Evolutionary conservation across 2,113 vertebrate species (phyloP), one percentile per base, ranked within the genome.

Genomic region (Tetraodon nigroviridis): DNA sequence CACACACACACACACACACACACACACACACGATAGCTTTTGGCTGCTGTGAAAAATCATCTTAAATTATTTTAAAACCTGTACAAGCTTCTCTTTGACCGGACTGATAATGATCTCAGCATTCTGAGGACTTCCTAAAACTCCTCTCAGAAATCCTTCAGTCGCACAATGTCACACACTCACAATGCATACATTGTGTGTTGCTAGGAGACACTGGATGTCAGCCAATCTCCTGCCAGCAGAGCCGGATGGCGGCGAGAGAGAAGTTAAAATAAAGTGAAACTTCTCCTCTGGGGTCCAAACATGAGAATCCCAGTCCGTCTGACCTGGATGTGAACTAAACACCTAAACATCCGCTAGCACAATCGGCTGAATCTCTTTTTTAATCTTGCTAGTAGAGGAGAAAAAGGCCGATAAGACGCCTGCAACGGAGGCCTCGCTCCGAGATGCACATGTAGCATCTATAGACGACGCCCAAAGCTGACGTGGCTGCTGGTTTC

Each of bases 111-210:
- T 37, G 58, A 67, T 51, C 67, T 20, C 40, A 48, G 54, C 56
- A 7, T 66, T 73, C 61, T 54, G 40, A 67, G 56, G 67, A 55
- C 52, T 64, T 79, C 59, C 51, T n/a, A 29, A 22, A 59, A 42
- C 42, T 41, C 47, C 18, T 2, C 17, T 55, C 21, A 29, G 61
- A 50, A 68, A 71, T 71, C 61, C 58, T n/a, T 49, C 46, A 3
- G 27, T 10, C 32, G 56, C 57, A 66, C 51, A 40, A 53, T 18
- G 16, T 19, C 24, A 27, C 24, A 27, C 24, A 27, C 24, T 18
- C 65, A 48, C 51, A 45, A 49, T 12, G 27, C 1, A 57, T 13
- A 11, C 1, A 19, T 60, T 58, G 17, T n/a, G 11, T 53, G 44
- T 24, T 50, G 41, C 19, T n/a, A 4, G 29, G 37, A 54, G 58